phyloP scores from a whole-genome alignment of 1,140 invertebrate species.

The Pantala flavescens region DNA sequence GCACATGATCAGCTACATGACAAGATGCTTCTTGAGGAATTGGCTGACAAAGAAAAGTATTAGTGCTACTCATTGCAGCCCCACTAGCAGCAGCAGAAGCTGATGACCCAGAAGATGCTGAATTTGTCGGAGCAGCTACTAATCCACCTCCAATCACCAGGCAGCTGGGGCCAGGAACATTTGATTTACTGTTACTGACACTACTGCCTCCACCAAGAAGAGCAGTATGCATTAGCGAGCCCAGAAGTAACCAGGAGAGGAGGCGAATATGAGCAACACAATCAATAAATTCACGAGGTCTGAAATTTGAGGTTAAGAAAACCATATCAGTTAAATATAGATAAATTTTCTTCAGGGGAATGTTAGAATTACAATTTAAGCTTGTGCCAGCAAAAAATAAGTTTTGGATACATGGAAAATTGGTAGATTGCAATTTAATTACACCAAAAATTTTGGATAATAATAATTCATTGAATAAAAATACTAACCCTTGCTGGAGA shows the following conservation, averaged over 20 bases:
- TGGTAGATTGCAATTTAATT: too few relatives aligned
- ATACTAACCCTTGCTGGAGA: conserved; percentile 67
- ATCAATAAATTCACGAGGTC: conserved; percentile 88
- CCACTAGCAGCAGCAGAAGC: neutral
- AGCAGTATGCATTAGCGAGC: conserved; percentile 81
- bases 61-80: neutral
- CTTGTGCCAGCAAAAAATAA: too few relatives aligned
- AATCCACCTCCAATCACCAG: neutral
- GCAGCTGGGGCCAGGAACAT: neutral
- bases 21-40: conserved; percentile 92
- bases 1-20: conserved; percentile 93
- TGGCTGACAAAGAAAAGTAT: conserved; percentile 52
- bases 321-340: neutral
- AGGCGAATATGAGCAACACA: conserved; percentile 89
- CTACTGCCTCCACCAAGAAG: conserved; percentile 35
- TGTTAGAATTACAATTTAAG: too few relatives aligned
- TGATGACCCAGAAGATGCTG: neutral
- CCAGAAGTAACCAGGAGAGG: conserved; percentile 90
- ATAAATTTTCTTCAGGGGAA: too few relatives aligned
- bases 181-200: neutral
- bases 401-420: too few relatives aligned
- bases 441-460: too few relatives aligned
- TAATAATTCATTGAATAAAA: too few relatives aligned
- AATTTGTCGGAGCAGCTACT: neutral
- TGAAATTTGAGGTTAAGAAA: conserved; percentile 31